Percentiles rank a stretch among this genome's conserved stretches.
Conservation (phyloP, 2,797 vertebrate species). For the Bradypodion ventrale region DNA sequence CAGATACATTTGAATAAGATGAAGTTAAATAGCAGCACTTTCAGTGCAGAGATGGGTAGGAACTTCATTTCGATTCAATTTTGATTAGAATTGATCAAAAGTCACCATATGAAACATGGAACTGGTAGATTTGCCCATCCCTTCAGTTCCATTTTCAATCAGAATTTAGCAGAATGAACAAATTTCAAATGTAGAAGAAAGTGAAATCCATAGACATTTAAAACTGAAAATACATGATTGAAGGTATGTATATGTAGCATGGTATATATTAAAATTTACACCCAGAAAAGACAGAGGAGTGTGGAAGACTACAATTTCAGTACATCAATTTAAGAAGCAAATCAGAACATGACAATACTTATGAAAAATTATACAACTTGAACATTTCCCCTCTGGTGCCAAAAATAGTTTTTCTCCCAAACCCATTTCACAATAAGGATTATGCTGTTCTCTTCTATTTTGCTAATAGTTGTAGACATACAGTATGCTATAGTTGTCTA, state of each 20-base stretch:
- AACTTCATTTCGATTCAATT: too few relatives aligned
- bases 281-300: background rate
- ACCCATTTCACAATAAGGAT: background rate
- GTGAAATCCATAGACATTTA: background rate
- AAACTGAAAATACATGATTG: background rate
- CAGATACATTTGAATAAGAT: constrained; percentile 23
- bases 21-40: background rate
- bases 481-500: background rate
- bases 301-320: background rate
- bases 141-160: too few relatives aligned
- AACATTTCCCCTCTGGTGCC: accelerated
- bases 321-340: constrained; percentile 4
- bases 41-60: background rate
- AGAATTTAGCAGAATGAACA: too few relatives aligned
- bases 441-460: background rate
- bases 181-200: background rate
- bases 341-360: background rate
- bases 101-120: too few relatives aligned
- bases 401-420: background rate
- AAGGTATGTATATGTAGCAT: background rate
- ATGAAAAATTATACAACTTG: constrained; percentile 5
- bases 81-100: too few relatives aligned
- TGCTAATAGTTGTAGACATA: background rate
- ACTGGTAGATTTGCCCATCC: too few relatives aligned
- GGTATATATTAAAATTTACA: background rate